Conservation (phyloP, 2,797 vertebrate genomes). For the Lophius americanus region DNA sequence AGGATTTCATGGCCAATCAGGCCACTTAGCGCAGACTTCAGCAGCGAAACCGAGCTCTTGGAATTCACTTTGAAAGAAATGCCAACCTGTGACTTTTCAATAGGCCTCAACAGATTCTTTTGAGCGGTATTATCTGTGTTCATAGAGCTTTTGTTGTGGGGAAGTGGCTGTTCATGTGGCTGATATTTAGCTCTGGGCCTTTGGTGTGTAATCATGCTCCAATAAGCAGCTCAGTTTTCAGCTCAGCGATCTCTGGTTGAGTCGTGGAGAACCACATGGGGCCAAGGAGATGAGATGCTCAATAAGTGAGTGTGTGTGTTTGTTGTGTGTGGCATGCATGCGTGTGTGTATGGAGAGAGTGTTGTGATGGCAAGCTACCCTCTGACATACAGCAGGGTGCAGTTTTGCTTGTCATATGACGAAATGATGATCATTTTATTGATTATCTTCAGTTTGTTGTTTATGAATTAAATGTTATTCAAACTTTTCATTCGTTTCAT, state of each 20-base stretch:
- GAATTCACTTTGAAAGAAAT: conserved; percentile 35
- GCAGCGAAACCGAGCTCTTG: conserved; percentile 38
- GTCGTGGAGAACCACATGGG: conserved; percentile 33
- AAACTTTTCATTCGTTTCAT: no score
- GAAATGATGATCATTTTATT: no score
- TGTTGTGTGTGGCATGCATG: neutral
- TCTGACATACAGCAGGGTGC: no score
- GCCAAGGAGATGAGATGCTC: conserved; percentile 20
- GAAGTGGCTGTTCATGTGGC: conserved; percentile 46
- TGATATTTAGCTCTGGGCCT: conserved; percentile 53
- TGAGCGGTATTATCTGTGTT: conserved; percentile 32
- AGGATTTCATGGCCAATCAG: conserved; percentile 32
- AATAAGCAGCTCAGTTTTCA: conserved; percentile 58
- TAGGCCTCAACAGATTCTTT: conserved; percentile 7
- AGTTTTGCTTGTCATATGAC: no score
- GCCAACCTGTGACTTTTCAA: conserved; percentile 39
- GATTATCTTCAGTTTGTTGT: no score
- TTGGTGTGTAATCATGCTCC: conserved; percentile 60
- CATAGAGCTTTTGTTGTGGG: conserved; percentile 43
- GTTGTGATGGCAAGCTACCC: no score
- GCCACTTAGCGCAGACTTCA: conserved; percentile 31
- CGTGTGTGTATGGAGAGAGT: neutral
- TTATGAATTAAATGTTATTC: no score
- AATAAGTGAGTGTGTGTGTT: neutral
- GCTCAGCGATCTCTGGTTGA: conserved; percentile 28